These are phyloP conservation scores for Caenorhabditis afra DNA, from an alignment of 2,888 invertebrate species.

Conservation along the genomic window DNA sequence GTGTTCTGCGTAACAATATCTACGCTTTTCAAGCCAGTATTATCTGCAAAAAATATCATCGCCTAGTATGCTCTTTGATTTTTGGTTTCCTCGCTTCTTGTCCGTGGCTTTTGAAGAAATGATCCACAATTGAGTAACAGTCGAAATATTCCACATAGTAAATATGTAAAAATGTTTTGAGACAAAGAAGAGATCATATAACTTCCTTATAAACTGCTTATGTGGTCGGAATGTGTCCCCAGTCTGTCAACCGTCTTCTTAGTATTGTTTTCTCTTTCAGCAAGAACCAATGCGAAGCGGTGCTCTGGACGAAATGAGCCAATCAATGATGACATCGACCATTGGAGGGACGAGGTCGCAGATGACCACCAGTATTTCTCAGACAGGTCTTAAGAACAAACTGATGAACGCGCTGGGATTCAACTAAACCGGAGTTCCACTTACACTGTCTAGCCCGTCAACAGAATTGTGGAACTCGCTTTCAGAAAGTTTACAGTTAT, in stretches of 20 bases:
- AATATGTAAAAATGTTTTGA: no score
- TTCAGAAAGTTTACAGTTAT: no score
- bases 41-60: no score
- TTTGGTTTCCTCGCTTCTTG: no score
- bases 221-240: conserved; percentile 23
- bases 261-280: conserved; percentile 63
- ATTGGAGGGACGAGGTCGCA: conserved; percentile 44
- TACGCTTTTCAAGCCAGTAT: no score
- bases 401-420: conserved; percentile 67
- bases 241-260: conserved; percentile 37
- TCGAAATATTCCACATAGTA: no score
- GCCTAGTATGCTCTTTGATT: no score
- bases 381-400: conserved; percentile 67
- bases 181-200: background rate
- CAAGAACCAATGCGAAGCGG: conserved; percentile 62
- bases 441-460: no score
- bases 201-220: conserved; percentile 20
- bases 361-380: conserved; percentile 67
- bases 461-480: no score
- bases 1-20: no score
- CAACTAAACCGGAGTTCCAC: conserved; percentile 1
- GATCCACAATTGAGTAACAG: no score
- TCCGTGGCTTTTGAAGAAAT: no score
- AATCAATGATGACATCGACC: conserved; percentile 63
- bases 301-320: conserved; percentile 56